phyloP scores from a whole-genome alignment of 2,797 vertebrate genomes.

The Tympanoctomys barrerae region DNA sequence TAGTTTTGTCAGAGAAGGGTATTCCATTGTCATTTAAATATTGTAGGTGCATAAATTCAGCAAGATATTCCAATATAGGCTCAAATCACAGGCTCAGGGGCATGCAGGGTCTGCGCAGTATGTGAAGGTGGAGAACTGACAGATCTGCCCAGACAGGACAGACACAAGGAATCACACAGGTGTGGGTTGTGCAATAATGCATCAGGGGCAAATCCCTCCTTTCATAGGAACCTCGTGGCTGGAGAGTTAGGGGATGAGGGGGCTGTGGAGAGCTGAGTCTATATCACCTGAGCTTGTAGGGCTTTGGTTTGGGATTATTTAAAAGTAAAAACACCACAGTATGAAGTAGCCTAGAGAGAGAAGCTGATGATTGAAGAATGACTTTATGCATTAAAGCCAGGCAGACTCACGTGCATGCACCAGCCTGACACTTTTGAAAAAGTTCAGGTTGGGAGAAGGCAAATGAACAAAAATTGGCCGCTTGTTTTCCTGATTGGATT shows the following conservation, averaged over 20 bases:
- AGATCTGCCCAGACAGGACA: not conserved
- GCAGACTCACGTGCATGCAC: not conserved
- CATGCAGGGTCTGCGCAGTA: not conserved
- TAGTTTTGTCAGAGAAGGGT: no score
- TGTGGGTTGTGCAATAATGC: not conserved
- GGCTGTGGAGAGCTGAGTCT: not conserved
- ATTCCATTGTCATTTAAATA: no score
- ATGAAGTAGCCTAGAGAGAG: not conserved
- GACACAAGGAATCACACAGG: not conserved
- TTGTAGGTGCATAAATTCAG: no score
- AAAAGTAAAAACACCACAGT: not conserved
- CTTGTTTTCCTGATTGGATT: not conserved
- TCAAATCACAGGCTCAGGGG: not conserved
- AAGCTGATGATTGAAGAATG: not conserved
- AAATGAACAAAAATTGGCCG: not conserved
- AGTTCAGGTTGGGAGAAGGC: not conserved
- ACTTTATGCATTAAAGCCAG: not conserved
- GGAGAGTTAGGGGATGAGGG: not conserved
- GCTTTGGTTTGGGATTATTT: not conserved
- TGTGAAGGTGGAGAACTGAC: not conserved
- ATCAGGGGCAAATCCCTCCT: accelerated
- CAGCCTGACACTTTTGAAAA: not conserved
- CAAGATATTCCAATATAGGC: not conserved
- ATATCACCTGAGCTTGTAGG: not conserved
- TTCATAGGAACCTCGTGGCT: not conserved